Evolutionary conservation across 2,113 vertebrate species (phyloP), one percentile per base, ranked within the genome.

Genomic region (Phalacrocorax carbo): DNA sequence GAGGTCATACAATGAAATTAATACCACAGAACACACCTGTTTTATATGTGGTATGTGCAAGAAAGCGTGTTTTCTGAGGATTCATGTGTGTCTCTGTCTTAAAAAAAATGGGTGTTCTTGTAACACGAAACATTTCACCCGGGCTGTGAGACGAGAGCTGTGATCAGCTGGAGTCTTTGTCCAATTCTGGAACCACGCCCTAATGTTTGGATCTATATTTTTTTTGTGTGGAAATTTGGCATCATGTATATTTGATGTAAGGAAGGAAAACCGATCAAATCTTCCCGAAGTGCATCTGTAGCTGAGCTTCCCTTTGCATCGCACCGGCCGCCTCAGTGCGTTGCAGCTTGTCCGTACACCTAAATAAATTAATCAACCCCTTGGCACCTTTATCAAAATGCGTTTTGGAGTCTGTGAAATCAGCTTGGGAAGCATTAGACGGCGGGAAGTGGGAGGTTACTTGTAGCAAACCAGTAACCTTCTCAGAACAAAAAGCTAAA

Each of bases 321-420:
- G 0, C 46, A 1, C 88, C 91, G 85, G 44, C 40, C 2, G 14
- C 92, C 82, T 84, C 62, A 27, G 72, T 34, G 82, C 87, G 21
- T 68, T 22, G 3, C 42, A 46, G 91, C 94, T 61, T 93, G 86
- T 89, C 94, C 55, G 2, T 84, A 90, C 70, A 42, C 80, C 94
- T 83, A 71, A 92, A 84, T 44, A 73, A 96, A 82, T 93, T 64
- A 58, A 89, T 91, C 82, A 61, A 10, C 61, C 92, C 86, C 93
- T 94, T 90, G 95, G 95, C 90, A 90, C 96, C 84, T 94, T 82
- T 15, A 17, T 58, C 92, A 86, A 91, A 93, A 93, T 34, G 32
- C n/a, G 9, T 90, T 93, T 90, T 11, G 5, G 70, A 93, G 88
- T 76, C 95, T 72, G 3, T 57, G 86, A 27, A 68, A 44, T 80